These are phyloP conservation scores for Germaria angustata DNA, from an alignment of 2,888 invertebrate genomes.

Conservation along the genomic window DNA sequence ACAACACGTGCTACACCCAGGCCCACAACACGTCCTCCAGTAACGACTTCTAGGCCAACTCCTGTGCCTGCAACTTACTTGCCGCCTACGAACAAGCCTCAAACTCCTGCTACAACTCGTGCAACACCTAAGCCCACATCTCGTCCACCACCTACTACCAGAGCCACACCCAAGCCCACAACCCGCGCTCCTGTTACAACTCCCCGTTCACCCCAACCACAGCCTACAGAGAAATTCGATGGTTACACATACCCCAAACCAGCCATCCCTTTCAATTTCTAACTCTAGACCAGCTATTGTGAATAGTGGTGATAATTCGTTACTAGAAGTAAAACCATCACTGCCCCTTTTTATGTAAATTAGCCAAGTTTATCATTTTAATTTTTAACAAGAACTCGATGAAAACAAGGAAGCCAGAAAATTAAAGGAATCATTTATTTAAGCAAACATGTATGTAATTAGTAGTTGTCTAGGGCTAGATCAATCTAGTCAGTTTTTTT, in stretches of 20 bases:
- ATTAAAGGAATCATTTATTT: slow-evolving; percentile 23
- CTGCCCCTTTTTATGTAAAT: slow-evolving; percentile 68
- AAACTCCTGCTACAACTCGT: slow-evolving; percentile 67
- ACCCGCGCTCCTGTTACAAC: slow-evolving; percentile 60
- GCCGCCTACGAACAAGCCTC: slow-evolving; percentile 49
- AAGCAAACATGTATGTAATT: slow-evolving; percentile 28
- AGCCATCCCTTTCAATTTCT: slow-evolving; percentile 75
- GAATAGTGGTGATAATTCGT: slow-evolving; percentile 55
- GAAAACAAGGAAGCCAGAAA: slow-evolving; percentile 5
- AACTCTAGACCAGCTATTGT: slow-evolving; percentile 66
- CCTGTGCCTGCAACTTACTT: slow-evolving; percentile 65
- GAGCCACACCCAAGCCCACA: slow-evolving; percentile 68
- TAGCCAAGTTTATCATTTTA: slow-evolving; percentile 71
- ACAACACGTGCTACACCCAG: slow-evolving; percentile 53
- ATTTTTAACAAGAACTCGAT: slow-evolving; percentile 24
- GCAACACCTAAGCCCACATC: slow-evolving; percentile 66
- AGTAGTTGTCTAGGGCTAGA: slow-evolving; percentile 78
- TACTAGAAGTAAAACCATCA: slow-evolving; percentile 60
- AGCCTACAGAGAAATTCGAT: slow-evolving; percentile 67
- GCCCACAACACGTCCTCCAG: slow-evolving; percentile 50
- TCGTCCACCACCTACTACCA: no score
- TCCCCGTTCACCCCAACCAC: slow-evolving; percentile 53
- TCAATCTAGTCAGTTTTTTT: slow-evolving; percentile 78
- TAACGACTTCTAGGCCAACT: slow-evolving; percentile 55
- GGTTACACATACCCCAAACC: slow-evolving; percentile 77